These are phyloP conservation scores for Capitulum mitella DNA, from an alignment of 2,888 invertebrate species.

Conservation along the genomic window DNA sequence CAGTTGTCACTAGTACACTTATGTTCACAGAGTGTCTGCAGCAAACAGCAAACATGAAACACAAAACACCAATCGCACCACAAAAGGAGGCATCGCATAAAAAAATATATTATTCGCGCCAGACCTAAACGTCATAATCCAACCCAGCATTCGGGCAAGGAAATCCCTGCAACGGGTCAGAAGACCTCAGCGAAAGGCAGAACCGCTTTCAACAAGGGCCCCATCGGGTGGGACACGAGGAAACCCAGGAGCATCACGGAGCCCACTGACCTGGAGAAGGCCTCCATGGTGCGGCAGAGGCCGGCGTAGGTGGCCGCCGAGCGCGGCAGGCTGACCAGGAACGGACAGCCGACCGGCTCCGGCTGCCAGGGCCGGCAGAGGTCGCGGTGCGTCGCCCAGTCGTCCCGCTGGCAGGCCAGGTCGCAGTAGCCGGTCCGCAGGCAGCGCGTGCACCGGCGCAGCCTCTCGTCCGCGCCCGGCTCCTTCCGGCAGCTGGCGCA, in stretches of 20 bases:
- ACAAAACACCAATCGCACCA: too few species aligned
- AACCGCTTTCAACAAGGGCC: too few species aligned
- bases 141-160: too few species aligned
- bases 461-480: constrained; percentile 39
- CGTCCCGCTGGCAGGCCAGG: constrained; percentile 39
- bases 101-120: too few species aligned
- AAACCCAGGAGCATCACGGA: too few species aligned
- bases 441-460: constrained; percentile 47
- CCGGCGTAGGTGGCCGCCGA: constrained; percentile 45
- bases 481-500: constrained; percentile 45
- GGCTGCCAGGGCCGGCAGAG: constrained; percentile 36
- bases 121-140: too few species aligned
- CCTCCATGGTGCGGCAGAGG: constrained; percentile 44
- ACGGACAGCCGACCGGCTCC: constrained; percentile 45
- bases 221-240: too few species aligned
- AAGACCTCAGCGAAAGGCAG: too few species aligned
- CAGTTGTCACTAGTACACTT: constrained; percentile 42
- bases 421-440: constrained; percentile 48
- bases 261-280: constrained; percentile 38
- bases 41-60: background rate
- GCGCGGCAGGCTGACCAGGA: constrained; percentile 46
- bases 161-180: too few species aligned
- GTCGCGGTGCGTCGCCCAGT: constrained; percentile 35
- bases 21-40: constrained; percentile 45
- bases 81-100: too few species aligned